Conservation (phyloP, 2,888 invertebrate genomes). For the Amphipoea oculea region DNA sequence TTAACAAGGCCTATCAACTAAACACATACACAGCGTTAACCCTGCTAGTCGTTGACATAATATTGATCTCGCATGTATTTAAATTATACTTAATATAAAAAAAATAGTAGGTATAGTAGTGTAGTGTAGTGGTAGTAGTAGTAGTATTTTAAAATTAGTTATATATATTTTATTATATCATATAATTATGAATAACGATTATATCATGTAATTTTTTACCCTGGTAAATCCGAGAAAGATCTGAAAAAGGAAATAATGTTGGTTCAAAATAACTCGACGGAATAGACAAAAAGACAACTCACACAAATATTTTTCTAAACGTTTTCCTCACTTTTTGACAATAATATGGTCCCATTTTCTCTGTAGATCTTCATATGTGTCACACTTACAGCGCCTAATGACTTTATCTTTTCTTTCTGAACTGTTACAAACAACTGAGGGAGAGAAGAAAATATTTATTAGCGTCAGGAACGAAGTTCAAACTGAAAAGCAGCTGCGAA, state of each 20-base stretch:
- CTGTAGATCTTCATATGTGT: constrained; percentile 41
- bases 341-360: constrained; percentile 33
- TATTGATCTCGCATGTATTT: no score
- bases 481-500: no score
- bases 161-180: no score
- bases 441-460: neutral
- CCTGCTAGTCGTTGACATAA: no score
- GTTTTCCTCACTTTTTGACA: constrained; percentile 33
- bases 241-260: constrained; percentile 31
- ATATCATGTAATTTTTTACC: constrained; percentile 23
- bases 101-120: no score
- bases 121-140: no score
- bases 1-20: no score
- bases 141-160: no score
- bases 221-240: constrained; percentile 2
- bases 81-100: no score
- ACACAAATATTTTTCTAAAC: neutral
- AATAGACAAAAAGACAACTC: neutral
- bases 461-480: neutral
- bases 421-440: constrained; percentile 34
- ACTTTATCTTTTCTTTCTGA: neutral
- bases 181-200: no score
- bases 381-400: constrained; percentile 30
- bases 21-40: no score
- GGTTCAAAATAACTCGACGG: neutral